Evolutionary conservation across 2,797 vertebrate genomes (phyloP), one percentile per base, ranked within the genome.

Genomic region (Helarctos malayanus): DNA sequence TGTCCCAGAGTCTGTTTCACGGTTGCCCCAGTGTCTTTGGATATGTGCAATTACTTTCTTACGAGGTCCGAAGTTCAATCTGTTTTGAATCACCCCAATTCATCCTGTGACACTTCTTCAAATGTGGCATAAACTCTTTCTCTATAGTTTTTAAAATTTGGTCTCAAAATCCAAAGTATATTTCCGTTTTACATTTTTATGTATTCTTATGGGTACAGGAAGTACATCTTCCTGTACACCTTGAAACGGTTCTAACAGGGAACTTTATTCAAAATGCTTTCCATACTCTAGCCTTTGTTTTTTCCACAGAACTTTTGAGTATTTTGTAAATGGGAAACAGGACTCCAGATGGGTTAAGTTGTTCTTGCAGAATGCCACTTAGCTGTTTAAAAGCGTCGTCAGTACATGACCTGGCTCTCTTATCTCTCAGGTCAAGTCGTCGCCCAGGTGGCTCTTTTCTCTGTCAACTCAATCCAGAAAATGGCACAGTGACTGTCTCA

Each of bases 101-200:
- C 25, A 61, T 76, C 57, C 56, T 13, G 45, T 56, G 18, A 23
- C 25, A 21, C 38, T 76, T 88, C 76, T 85, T 76, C 15, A 3
- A 10, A 96, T 45, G 23, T 59, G 71, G 73, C 25, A 6, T 35
- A 23, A 86, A 54, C 0, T 7, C 47, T 68, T 90, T 54, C n/a
- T 47, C 88, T 25, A 4, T 76, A 49, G 73, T 84, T 93, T 96
- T 96, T 56, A 79, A 57, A 93, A 57, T 79, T 45, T 21, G 41
- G 0, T 82, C 35, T 94, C 49, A 61, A 41, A 83, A 78, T 71
- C 6, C 16, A 80, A 91, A 52, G 45, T 32, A 4, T 80, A 10
- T 86, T 85, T 96, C 57, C 25, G 12, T 63, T 65, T 38, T 52
- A 4, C 9, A 10, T 57, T 63, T 8, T 45, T 52, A 23, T 10